A percentile compares a stretch with the other conserved stretches of the same genome.
These are phyloP conservation scores for Hydroisotoma schaefferi DNA, from an alignment of 2,888 invertebrate genomes.

Conservation along the genomic window DNA sequence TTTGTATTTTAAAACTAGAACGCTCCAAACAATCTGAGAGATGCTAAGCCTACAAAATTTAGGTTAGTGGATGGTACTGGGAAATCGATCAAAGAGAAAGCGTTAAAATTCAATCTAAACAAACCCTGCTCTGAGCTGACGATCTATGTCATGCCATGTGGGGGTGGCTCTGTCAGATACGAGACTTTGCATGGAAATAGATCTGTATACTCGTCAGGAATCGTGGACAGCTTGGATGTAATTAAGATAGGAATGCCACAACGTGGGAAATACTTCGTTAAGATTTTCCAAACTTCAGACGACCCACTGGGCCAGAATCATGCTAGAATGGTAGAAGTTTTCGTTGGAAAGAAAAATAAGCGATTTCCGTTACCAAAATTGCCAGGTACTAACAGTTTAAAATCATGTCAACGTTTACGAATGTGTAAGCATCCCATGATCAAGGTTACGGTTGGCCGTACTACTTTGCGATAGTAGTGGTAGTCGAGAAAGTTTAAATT, in stretches of 20 bases:
- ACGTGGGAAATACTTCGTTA: slow-evolving; percentile 41
- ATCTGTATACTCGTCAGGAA: slow-evolving; percentile 26
- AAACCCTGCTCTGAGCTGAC: slow-evolving; percentile 48
- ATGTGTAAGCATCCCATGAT: too few relatives aligned
- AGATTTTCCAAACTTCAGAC: slow-evolving; percentile 25
- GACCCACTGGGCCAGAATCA: neutral
- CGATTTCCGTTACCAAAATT: slow-evolving; percentile 57
- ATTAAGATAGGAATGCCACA: slow-evolving; percentile 38
- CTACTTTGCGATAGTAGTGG: neutral
- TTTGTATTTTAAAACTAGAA: slow-evolving; percentile 30
- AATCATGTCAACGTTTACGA: too few relatives aligned
- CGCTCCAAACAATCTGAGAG: slow-evolving; percentile 53
- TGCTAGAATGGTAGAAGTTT: slow-evolving; percentile 46
- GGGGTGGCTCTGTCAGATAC: slow-evolving; percentile 51
- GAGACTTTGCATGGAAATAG: slow-evolving; percentile 37
- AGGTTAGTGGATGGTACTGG: slow-evolving; percentile 49
- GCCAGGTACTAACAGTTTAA: too few relatives aligned
- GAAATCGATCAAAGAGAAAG: slow-evolving; percentile 17
- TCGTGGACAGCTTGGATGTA: slow-evolving; percentile 41
- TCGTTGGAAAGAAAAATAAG: slow-evolving; percentile 47
- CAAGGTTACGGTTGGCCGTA: too few relatives aligned
- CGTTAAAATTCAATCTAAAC: slow-evolving; percentile 45
- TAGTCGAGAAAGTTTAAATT: neutral
- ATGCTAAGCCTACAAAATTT: slow-evolving; percentile 55
- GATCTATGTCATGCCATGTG: slow-evolving; percentile 59